Conservation (phyloP, 1,140 invertebrate genomes). For the Bursaphelenchus mucronatus region DNA sequence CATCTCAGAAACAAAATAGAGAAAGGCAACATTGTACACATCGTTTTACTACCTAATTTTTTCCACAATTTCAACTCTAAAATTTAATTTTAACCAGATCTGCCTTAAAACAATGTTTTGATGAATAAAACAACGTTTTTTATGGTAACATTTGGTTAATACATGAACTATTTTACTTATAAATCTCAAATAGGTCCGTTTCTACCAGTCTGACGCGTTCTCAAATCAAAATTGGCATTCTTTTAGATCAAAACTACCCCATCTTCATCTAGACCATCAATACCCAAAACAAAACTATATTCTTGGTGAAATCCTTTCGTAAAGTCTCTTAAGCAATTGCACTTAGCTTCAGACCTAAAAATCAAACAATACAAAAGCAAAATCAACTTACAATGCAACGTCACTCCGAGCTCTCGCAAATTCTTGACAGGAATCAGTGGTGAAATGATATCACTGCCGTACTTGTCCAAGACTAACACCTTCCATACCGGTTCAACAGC, state of each 20-base stretch:
- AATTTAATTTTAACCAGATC: no score
- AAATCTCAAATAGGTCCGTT: no score
- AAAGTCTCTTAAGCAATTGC: no score
- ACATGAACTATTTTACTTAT: no score
- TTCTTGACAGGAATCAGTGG: constrained; percentile 92
- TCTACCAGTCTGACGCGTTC: no score
- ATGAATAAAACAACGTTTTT: no score
- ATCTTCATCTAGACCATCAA: background rate
- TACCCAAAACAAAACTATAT: constrained; percentile 7
- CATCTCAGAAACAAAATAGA: background rate
- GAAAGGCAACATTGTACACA: background rate
- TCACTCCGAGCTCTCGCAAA: constrained; percentile 87
- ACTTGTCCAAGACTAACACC: constrained; percentile 86
- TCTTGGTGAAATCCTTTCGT: background rate
- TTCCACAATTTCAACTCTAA: no score
- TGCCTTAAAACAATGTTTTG: no score
- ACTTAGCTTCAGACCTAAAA: background rate
- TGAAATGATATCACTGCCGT: constrained; percentile 95
- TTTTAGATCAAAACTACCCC: no score
- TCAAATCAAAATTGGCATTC: no score
- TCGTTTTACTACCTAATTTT: no score
- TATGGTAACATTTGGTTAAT: no score
- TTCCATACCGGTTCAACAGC: constrained; percentile 61
- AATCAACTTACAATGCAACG: constrained; percentile 80
- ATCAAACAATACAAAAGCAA: constrained; percentile 1